phyloP scores from a whole-genome alignment of 2,113 vertebrate species.

The Poicephalus meyeri region DNA sequence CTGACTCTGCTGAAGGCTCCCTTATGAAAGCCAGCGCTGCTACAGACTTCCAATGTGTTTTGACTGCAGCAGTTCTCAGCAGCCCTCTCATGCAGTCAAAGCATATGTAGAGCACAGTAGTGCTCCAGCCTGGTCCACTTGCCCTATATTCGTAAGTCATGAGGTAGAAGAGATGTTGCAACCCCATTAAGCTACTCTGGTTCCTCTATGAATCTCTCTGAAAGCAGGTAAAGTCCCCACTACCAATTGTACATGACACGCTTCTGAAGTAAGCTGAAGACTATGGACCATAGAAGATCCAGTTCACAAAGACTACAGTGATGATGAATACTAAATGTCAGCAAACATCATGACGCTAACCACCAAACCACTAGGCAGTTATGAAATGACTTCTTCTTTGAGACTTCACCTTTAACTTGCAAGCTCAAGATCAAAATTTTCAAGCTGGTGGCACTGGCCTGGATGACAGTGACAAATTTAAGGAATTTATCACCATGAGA shows the following conservation, averaged over 20 bases:
- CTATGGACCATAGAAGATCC: not conserved
- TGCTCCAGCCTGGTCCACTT: not conserved
- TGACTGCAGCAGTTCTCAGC: not conserved
- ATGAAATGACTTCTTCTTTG: not conserved
- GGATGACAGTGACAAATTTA: not conserved
- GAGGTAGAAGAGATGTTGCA: not conserved
- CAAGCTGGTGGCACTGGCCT: not conserved
- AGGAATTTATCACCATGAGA: not conserved
- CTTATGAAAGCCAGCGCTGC: not conserved
- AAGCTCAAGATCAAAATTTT: not conserved
- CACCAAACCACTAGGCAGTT: not conserved
- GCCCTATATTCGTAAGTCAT: accelerated
- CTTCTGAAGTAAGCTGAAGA: not conserved
- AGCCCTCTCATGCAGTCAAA: not conserved
- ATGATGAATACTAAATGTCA: not conserved
- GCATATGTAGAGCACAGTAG: not conserved
- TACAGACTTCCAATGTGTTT: not conserved
- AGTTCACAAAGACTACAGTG: not conserved
- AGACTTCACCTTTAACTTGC: not conserved
- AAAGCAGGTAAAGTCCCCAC: not conserved
- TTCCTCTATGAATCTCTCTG: not conserved
- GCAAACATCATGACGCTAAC: not conserved
- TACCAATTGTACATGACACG: not conserved
- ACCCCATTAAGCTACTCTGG: not conserved
- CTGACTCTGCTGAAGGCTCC: not conserved